Conservation (phyloP, 2,113 vertebrate species). For the Polyodon spathula region DNA sequence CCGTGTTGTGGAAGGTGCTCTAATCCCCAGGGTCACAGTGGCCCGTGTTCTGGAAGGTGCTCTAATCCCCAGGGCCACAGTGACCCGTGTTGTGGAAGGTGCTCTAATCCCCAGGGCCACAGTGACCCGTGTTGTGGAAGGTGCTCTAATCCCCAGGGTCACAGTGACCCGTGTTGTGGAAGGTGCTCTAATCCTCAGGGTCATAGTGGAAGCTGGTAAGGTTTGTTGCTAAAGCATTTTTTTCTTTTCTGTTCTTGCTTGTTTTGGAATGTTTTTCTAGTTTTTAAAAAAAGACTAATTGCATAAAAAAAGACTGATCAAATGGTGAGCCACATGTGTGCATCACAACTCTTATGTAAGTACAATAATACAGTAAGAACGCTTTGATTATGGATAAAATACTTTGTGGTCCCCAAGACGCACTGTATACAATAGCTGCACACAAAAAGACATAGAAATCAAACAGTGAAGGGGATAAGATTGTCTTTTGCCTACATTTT, state of each 20-base stretch:
- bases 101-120: no score
- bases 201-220: slow-evolving; percentile 21
- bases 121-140: neutral
- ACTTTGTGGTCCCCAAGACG: slow-evolving; percentile 28
- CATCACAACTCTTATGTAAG: slow-evolving; percentile 25
- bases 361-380: slow-evolving; percentile 23
- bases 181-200: neutral
- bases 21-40: no score
- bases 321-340: slow-evolving; percentile 25
- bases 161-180: no score
- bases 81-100: no score
- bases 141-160: neutral
- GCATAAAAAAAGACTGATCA: slow-evolving; percentile 41
- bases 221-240: slow-evolving; percentile 32
- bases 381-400: slow-evolving; percentile 47
- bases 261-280: slow-evolving; percentile 50
- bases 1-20: no score
- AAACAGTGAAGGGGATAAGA: slow-evolving; percentile 29
- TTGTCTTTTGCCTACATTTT: slow-evolving; percentile 37
- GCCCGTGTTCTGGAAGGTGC: no score
- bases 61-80: no score
- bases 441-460: slow-evolving; percentile 31
- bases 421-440: slow-evolving; percentile 34
- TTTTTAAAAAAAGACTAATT: slow-evolving; percentile 43
- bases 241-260: slow-evolving; percentile 20